phyloP scores from a whole-genome alignment of 1,140 invertebrate species.

The Cydia pomonella region DNA sequence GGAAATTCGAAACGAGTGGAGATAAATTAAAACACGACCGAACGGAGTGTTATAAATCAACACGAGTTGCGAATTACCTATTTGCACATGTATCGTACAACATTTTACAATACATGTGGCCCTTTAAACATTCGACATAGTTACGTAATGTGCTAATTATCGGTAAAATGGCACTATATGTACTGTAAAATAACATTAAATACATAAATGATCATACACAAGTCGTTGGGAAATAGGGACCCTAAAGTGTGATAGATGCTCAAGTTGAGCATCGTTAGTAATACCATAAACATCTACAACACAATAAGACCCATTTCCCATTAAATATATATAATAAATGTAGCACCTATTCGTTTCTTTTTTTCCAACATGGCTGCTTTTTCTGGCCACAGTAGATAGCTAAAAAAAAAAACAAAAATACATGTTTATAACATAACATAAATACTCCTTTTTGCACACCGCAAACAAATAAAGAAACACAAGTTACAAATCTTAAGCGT shows the following conservation, averaged over 20 bases:
- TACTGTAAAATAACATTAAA: not conserved
- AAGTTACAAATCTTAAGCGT: too few relatives aligned
- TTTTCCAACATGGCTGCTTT: not conserved
- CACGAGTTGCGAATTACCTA: too few relatives aligned
- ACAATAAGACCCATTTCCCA: not conserved
- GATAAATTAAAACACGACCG: too few relatives aligned
- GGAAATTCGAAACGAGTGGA: too few relatives aligned
- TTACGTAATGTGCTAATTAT: too few relatives aligned
- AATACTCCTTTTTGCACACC: not conserved
- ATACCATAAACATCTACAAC: not conserved
- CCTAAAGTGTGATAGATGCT: not conserved
- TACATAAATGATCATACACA: not conserved
- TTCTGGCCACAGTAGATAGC: not conserved
- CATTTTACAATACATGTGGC: too few relatives aligned
- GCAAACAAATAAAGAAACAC: too few relatives aligned
- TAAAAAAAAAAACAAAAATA: constrained; percentile 8
- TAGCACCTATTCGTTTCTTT: not conserved
- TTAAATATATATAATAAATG: not conserved
- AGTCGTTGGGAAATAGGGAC: not conserved
- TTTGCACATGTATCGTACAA: too few relatives aligned
- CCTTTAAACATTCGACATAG: too few relatives aligned
- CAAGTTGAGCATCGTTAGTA: not conserved
- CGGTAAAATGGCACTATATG: too few relatives aligned
- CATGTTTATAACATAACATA: not conserved
- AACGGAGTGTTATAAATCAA: too few relatives aligned